Percentiles rank a stretch among this genome's conserved stretches.
These are phyloP conservation scores for Schizopygopsis malacanthus DNA, from an alignment of 2,797 vertebrate genomes.

Conservation along the genomic window DNA sequence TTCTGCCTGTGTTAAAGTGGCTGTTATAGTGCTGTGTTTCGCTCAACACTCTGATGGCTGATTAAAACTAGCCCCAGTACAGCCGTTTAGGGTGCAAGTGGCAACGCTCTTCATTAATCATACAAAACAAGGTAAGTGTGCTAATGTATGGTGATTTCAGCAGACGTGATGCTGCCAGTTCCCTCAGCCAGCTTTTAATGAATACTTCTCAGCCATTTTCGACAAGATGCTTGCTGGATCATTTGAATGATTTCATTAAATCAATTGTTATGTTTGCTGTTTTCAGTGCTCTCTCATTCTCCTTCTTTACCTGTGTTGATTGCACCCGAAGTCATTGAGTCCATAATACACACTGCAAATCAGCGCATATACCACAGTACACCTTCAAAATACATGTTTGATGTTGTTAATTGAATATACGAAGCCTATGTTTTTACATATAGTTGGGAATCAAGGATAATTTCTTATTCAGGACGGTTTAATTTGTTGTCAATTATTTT, in stretches of 20 bases:
- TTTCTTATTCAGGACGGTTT: background rate
- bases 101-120: slow-evolving; percentile 43
- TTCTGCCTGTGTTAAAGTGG: background rate
- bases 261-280: slow-evolving; percentile 22
- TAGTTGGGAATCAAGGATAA: background rate
- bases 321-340: background rate
- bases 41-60: slow-evolving; percentile 13
- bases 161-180: slow-evolving; percentile 33
- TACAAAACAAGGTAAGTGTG: slow-evolving; percentile 50
- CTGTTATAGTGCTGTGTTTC: slow-evolving; percentile 28
- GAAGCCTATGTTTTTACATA: background rate
- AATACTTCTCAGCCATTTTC: slow-evolving; percentile 32
- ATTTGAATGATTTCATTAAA: slow-evolving; percentile 42
- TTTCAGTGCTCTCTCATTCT: slow-evolving; percentile 8
- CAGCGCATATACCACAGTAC: background rate
- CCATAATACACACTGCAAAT: background rate
- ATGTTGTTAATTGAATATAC: background rate
- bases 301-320: slow-evolving; percentile 16
- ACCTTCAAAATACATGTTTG: background rate
- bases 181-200: slow-evolving; percentile 16
- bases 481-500: background rate
- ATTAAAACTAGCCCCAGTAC: slow-evolving; percentile 40
- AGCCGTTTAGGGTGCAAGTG: slow-evolving; percentile 38
- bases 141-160: slow-evolving; percentile 40
- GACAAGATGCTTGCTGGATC: slow-evolving; percentile 11